Evolutionary conservation across 37 sponge, comb jelly and placozoan genomes (phyloP), one percentile per base, ranked within the genome.

Genomic region (Agelas oroides): DNA sequence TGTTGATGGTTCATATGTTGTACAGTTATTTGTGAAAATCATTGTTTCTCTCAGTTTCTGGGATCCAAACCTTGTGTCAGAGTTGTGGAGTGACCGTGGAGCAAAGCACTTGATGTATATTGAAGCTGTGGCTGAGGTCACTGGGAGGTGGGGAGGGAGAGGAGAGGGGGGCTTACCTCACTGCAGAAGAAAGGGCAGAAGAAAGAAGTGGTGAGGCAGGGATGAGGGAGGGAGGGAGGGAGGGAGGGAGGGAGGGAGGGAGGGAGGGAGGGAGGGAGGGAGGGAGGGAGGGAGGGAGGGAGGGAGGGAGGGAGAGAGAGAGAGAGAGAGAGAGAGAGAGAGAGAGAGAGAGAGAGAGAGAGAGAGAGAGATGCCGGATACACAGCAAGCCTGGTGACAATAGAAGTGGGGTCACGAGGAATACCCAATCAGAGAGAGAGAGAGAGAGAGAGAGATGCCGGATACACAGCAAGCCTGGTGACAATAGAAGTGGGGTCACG

Each of bases 371-470:
- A 28, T 73, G 93, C 96, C 78, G 73, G 96, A 93, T 81, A 92
- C 88, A 69, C 96, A 98, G 87, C 96, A 94, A 86, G 96, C 99
- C 1, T 97, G 99, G 23, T 96, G 90, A 37, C 99, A 98, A 89
- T 92, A 97, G 80, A 92, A 95, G 74, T 90, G 58, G 37, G 95
- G 79, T 2, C n/a, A n/a, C n/a, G n/a, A n/a, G n/a, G n/a, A n/a
- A n/a, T n/a, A n/a, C n/a, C n/a, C n/a, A n/a, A n/a, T n/a, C n/a
- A n/a, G n/a, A n/a, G n/a, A n/a, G n/a, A n/a, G n/a, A n/a, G n/a
- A n/a, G n/a, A n/a, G n/a, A n/a, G n/a, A n/a, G n/a, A n/a, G n/a
- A n/a, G n/a, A n/a, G n/a, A n/a, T n/a, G n/a, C n/a, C n/a, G n/a
- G n/a, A n/a, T n/a, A n/a, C n/a, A n/a, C n/a, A n/a, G n/a, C n/a